A percentile compares a stretch with the other conserved stretches of the same genome.
Conservation (phyloP, 92 coral and sea anemone genomes). For the Heteractis magnifica region DNA sequence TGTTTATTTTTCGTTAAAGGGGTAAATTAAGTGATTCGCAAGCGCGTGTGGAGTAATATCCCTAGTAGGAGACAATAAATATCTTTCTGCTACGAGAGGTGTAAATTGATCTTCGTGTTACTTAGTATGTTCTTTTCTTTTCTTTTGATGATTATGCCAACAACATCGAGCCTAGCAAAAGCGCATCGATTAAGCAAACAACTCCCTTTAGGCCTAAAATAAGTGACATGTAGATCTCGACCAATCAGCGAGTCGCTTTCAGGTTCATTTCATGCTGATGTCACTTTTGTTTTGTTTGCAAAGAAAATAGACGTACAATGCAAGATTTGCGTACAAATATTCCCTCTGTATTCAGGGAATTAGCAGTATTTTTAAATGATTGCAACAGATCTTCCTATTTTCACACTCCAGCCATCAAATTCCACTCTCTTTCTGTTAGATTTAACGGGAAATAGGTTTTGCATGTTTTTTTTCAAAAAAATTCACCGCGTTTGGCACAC, state of each 20-base stretch:
- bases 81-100: background rate
- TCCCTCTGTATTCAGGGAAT: background rate
- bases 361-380: background rate
- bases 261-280: constrained; percentile 62
- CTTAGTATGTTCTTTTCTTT: background rate
- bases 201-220: constrained; percentile 17
- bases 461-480: background rate
- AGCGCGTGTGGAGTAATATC: background rate
- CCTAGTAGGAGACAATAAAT: background rate
- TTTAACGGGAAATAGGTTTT: background rate
- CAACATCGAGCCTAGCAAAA: background rate
- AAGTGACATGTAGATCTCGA: constrained; percentile 4
- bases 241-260: constrained; percentile 61
- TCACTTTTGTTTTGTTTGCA: constrained; percentile 65
- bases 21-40: background rate
- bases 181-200: constrained; percentile 42
- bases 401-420: background rate
- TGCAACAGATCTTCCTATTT: constrained; percentile 5
- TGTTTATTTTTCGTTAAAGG: constrained; percentile 6
- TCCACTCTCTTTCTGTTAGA: background rate
- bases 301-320: constrained; percentile 26
- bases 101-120: background rate
- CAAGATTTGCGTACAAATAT: constrained; percentile 16
- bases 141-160: background rate
- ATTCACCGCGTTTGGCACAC: background rate